Conservation (phyloP, 2,888 invertebrate genomes). For the Lymantria dispar region DNA sequence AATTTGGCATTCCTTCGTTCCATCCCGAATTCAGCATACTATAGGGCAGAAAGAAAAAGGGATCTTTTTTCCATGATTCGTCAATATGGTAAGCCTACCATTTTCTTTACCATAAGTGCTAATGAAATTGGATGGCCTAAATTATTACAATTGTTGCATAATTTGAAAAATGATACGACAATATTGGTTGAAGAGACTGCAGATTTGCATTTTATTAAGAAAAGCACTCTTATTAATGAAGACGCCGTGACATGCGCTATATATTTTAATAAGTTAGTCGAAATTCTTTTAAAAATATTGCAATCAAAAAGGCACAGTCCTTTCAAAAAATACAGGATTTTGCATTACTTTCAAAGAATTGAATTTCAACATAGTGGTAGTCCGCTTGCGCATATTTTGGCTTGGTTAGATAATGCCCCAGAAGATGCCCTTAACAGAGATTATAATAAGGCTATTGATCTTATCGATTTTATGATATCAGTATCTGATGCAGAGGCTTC, state of each 20-base stretch:
- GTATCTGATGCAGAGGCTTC: slow-evolving; percentile 37
- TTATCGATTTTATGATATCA: slow-evolving; percentile 41
- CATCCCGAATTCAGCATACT: slow-evolving; percentile 52
- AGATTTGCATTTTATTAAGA: background rate
- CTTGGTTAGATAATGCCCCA: slow-evolving; percentile 53
- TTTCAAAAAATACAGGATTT: slow-evolving; percentile 33
- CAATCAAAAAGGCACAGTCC: slow-evolving; percentile 37
- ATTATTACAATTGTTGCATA: slow-evolving; percentile 45
- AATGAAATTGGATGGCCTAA: slow-evolving; percentile 52
- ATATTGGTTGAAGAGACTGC: slow-evolving; percentile 34
- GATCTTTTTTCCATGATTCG: slow-evolving; percentile 45
- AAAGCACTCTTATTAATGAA: slow-evolving; percentile 28
- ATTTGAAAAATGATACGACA: slow-evolving; percentile 34
- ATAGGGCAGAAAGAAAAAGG: slow-evolving; percentile 47
- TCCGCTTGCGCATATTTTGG: slow-evolving; percentile 50
- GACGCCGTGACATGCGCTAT: too few relatives aligned
- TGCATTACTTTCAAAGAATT: slow-evolving; percentile 45
- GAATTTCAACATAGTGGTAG: slow-evolving; percentile 56
- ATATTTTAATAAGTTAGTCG: slow-evolving; percentile 46
- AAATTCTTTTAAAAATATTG: slow-evolving; percentile 31
- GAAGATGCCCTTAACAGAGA: slow-evolving; percentile 37
- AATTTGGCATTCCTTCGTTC: slow-evolving; percentile 45
- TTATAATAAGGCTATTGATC: slow-evolving; percentile 40
- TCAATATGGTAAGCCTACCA: slow-evolving; percentile 43
- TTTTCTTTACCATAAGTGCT: slow-evolving; percentile 45